These are phyloP conservation scores for Macrophya annulata DNA, from an alignment of 2,888 invertebrate genomes.

Conservation along the genomic window DNA sequence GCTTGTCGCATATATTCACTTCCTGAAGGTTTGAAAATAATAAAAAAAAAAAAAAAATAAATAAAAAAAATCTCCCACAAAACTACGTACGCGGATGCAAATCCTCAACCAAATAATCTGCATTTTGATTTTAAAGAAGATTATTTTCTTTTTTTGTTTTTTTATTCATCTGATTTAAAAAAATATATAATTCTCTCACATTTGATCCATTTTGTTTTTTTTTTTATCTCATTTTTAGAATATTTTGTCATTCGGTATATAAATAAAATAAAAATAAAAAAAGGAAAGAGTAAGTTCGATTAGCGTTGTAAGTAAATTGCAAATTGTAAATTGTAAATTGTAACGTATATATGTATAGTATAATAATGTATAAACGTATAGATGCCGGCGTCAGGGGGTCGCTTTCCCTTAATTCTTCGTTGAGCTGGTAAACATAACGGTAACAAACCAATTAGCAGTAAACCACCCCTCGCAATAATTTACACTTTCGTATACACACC, in stretches of 20 bases:
- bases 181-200: no score
- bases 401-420: constrained; percentile 5
- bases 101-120: not conserved
- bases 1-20: constrained; percentile 1
- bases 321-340: not conserved
- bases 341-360: not conserved
- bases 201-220: no score
- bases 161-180: no score
- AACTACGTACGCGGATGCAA: not conserved
- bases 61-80: not conserved
- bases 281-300: not conserved
- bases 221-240: no score
- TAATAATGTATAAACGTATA: no score
- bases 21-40: not conserved
- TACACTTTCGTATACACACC: constrained; percentile 58
- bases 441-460: constrained; percentile 77
- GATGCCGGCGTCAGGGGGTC: not conserved
- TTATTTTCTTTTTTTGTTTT: no score
- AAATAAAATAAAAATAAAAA: not conserved
- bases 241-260: no score
- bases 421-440: constrained; percentile 70
- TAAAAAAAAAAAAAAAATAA: not conserved
- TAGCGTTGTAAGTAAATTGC: not conserved
- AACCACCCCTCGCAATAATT: constrained; percentile 72
- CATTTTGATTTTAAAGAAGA: no score